A percentile compares a stretch with the other conserved stretches of the same genome.
Evolutionary conservation across 2,113 vertebrate species (phyloP).

Genomic region (Polyodon spathula): DNA sequence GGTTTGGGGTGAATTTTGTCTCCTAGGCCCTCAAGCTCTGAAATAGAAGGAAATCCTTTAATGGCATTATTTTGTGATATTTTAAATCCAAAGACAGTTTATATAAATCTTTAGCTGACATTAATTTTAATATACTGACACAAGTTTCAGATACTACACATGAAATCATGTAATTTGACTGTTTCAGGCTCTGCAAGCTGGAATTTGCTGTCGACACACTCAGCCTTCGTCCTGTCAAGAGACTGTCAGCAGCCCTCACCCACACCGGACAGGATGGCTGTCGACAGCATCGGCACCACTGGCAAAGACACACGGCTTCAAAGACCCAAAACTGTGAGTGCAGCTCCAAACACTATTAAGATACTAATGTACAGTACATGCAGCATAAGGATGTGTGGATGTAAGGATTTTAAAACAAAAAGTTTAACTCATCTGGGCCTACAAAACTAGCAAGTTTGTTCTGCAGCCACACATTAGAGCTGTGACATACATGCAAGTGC

Average conservation of each 20-base stretch:
- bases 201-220: slow-evolving; percentile 16
- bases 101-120: neutral
- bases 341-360: slow-evolving; percentile 9
- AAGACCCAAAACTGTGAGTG: slow-evolving; percentile 47
- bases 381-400: too few species aligned
- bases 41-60: neutral
- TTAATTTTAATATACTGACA: neutral
- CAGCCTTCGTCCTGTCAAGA: slow-evolving; percentile 25
- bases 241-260: slow-evolving; percentile 22
- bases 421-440: neutral
- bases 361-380: neutral
- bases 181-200: slow-evolving; percentile 26
- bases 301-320: slow-evolving; percentile 20
- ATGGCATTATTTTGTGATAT: neutral
- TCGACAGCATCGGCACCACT: slow-evolving; percentile 13
- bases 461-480: neutral
- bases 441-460: neutral
- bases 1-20: too few species aligned
- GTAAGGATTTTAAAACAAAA: neutral
- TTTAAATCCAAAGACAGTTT: neutral
- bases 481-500: neutral
- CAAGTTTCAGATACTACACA: neutral
- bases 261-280: slow-evolving; percentile 22
- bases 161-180: neutral
- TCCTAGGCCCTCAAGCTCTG: too few species aligned